These are phyloP conservation scores for Pomatorhinus ruficollis DNA, from an alignment of 2,113 vertebrate genomes.

Conservation along the genomic window DNA sequence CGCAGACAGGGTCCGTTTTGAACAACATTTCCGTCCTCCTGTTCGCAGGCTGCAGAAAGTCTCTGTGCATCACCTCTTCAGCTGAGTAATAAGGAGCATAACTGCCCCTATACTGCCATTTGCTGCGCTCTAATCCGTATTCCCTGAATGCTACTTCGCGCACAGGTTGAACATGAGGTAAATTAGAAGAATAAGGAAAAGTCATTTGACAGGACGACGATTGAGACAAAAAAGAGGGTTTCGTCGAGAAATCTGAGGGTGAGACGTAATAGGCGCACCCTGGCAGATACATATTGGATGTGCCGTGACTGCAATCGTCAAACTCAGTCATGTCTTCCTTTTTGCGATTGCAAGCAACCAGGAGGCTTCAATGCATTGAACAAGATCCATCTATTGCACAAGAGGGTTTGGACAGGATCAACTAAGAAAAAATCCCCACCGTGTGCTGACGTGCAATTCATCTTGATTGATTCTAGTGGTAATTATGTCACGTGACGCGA, in stretches of 20 bases:
- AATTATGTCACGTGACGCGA: constrained; percentile 99
- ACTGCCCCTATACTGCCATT: constrained; percentile 93
- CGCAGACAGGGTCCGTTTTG: constrained; percentile 87
- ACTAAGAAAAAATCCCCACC: constrained; percentile 94
- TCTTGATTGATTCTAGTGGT: constrained; percentile 99
- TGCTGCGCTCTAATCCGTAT: constrained; percentile 94
- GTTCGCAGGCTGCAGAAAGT: constrained; percentile 79
- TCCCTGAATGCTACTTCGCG: constrained; percentile 96
- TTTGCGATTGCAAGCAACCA: constrained; percentile 81
- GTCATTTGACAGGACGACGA: constrained; percentile 94
- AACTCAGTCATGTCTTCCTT: constrained; percentile 96
- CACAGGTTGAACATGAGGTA: constrained; percentile 95
- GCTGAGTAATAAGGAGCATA: constrained; percentile 93
- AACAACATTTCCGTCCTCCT: constrained; percentile 92
- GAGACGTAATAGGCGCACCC: constrained; percentile 97
- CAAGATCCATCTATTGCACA: constrained; percentile 97
- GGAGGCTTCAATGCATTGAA: constrained; percentile 88
- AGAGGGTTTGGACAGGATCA: constrained; percentile 90
- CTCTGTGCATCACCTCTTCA: constrained; percentile 90
- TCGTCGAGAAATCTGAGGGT: constrained; percentile 93
- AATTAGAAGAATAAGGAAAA: constrained; percentile 95
- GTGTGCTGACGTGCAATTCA: constrained; percentile 98
- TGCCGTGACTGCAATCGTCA: constrained; percentile 92
- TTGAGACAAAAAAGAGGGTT: constrained; percentile 94
- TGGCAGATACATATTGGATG: constrained; percentile 96